These are phyloP conservation scores for Ptilonorhynchus violaceus DNA, from an alignment of 2,113 vertebrate species.

Conservation along the genomic window DNA sequence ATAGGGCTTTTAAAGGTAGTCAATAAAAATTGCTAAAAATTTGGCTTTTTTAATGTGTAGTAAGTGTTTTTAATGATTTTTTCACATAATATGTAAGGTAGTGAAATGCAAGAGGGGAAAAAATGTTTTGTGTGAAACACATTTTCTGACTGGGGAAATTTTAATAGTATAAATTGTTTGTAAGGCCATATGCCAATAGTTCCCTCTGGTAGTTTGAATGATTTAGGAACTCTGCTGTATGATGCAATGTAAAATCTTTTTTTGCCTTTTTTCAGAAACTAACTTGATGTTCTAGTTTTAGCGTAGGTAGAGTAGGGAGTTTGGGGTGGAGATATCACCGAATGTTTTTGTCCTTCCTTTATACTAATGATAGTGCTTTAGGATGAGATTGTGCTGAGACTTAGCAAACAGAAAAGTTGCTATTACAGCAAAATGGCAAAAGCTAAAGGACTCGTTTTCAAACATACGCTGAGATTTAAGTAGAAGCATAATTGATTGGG, in stretches of 20 bases:
- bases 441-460: constrained; percentile 77
- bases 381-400: constrained; percentile 83
- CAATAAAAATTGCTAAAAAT: constrained; percentile 87
- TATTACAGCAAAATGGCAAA: constrained; percentile 80
- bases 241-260: constrained; percentile 87
- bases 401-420: constrained; percentile 78
- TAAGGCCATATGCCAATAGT: constrained; percentile 79
- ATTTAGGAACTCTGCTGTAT: constrained; percentile 87
- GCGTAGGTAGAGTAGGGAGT: constrained; percentile 72
- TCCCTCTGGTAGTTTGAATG: constrained; percentile 87
- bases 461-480: constrained; percentile 76
- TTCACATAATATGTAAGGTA: constrained; percentile 84
- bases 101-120: constrained; percentile 79
- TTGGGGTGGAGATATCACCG: constrained; percentile 77
- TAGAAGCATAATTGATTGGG: constrained; percentile 77
- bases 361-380: constrained; percentile 84
- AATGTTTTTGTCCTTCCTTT: constrained; percentile 83
- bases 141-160: constrained; percentile 85
- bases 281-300: constrained; percentile 86
- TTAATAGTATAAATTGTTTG: constrained; percentile 89
- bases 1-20: constrained; percentile 89
- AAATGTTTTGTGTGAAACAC: constrained; percentile 85
- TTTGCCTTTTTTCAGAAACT: constrained; percentile 84
- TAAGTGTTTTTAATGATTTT: constrained; percentile 86
- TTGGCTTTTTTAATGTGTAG: constrained; percentile 87